phyloP scores from a whole-genome alignment of 1,140 invertebrate genomes.

The Pogonomyrmex barbatus region DNA sequence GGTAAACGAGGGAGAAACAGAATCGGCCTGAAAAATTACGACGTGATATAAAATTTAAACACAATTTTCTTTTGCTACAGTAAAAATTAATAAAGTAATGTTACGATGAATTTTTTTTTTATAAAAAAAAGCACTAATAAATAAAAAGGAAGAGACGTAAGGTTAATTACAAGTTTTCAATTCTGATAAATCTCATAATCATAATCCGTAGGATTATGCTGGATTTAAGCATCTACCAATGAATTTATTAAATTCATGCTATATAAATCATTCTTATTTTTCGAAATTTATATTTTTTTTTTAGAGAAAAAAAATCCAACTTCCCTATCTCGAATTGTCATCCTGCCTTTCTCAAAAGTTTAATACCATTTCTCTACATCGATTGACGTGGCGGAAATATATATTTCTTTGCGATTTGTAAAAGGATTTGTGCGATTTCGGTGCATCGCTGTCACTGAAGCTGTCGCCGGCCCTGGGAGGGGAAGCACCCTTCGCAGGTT shows the following conservation, averaged over 20 bases:
- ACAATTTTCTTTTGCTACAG: background rate
- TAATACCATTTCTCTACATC: background rate
- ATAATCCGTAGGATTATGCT: too few species aligned
- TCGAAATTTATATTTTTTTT: background rate
- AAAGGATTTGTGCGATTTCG: background rate
- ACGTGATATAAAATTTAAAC: constrained; percentile 9
- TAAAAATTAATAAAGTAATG: background rate
- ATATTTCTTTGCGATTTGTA: background rate
- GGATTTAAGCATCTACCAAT: background rate
- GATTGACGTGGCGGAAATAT: background rate
- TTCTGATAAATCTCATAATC: background rate
- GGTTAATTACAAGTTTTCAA: constrained; percentile 12
- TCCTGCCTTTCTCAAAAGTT: background rate
- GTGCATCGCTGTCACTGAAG: background rate
- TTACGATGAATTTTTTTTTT: background rate
- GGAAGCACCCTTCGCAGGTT: constrained; percentile 11
- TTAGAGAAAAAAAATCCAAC: background rate
- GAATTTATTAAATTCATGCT: background rate
- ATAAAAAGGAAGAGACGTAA: constrained; percentile 30
- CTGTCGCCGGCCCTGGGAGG: background rate
- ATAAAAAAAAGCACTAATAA: background rate
- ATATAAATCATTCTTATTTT: background rate
- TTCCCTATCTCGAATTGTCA: background rate
- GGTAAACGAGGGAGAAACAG: constrained; percentile 36
- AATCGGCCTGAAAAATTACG: background rate